phyloP scores from a whole-genome alignment of 2,797 vertebrate species.

The Philypnodon macrostomus region DNA sequence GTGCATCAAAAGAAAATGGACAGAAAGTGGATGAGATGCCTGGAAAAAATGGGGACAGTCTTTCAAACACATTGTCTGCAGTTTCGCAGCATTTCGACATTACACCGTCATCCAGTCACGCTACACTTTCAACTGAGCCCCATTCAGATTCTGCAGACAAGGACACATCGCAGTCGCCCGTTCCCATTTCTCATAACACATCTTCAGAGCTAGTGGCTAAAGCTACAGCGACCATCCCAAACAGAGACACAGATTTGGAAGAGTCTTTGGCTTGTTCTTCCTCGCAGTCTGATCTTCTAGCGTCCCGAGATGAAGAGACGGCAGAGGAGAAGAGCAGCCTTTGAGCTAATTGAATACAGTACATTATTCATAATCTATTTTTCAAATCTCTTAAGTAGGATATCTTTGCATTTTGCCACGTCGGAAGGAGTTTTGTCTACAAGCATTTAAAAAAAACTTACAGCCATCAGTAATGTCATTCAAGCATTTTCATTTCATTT shows the following conservation, averaged over 20 bases:
- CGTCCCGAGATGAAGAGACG: conserved; percentile 27
- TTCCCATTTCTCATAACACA: background rate
- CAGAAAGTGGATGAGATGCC: conserved; percentile 10
- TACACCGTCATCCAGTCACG: conserved; percentile 29
- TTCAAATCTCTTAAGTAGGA: conserved; percentile 3
- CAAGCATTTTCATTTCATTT: background rate
- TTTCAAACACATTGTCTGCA: conserved; percentile 9
- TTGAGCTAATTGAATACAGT: conserved; percentile 29
- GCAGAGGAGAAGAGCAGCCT: conserved; percentile 26
- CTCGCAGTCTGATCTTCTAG: conserved; percentile 6
- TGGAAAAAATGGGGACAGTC: conserved; percentile 17
- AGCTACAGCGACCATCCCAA: conserved; percentile 13
- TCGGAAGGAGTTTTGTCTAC: conserved; percentile 1
- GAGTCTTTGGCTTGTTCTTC: too few relatives aligned
- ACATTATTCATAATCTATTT: conserved; percentile 1
- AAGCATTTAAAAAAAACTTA: conserved; percentile 13
- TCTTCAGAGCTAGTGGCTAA: conserved; percentile 19
- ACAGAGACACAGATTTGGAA: too few relatives aligned
- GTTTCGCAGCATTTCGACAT: conserved; percentile 19
- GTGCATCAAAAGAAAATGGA: conserved; percentile 6
- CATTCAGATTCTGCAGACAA: conserved; percentile 22
- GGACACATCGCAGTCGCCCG: conserved; percentile 1
- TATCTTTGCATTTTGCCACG: conserved; percentile 5
- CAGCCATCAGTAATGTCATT: conserved; percentile 33
- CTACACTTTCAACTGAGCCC: conserved; percentile 24